phyloP scores from a whole-genome alignment of 1,140 invertebrate species.

The Mizuhopecten yessoensis region DNA sequence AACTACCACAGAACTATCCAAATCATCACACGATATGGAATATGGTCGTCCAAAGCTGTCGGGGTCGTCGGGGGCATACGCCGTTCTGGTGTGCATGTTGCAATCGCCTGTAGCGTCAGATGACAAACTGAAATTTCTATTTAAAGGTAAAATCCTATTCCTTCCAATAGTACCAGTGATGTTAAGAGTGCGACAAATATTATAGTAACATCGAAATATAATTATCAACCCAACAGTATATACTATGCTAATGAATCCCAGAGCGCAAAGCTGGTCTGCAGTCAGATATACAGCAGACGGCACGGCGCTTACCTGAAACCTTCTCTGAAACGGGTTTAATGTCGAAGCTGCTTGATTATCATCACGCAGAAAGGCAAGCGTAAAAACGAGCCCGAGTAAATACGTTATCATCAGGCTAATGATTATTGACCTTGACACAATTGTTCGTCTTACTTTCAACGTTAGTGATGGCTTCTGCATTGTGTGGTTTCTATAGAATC shows the following conservation, averaged over 20 bases:
- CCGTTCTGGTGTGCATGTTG: neutral
- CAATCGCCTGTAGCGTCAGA: conserved; percentile 58
- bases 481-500: conserved; percentile 71
- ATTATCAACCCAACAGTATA: conserved; percentile 61
- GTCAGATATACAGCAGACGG: neutral
- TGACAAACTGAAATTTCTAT: conserved; percentile 53
- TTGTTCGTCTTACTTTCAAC: conserved; percentile 60
- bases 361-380: conserved; percentile 62
- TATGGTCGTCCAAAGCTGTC: conserved; percentile 46
- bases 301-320: conserved; percentile 45
- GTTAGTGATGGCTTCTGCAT: conserved; percentile 68
- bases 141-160: conserved; percentile 67
- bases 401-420: conserved; percentile 67
- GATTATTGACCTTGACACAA: conserved; percentile 69
- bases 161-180: conserved; percentile 59
- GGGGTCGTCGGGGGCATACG: neutral
- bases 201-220: conserved; percentile 70
- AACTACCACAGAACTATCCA: conserved; percentile 60
- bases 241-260: conserved; percentile 59
- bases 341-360: conserved; percentile 57
- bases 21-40: conserved; percentile 42
- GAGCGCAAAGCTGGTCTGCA: conserved; percentile 57
- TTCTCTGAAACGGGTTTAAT: conserved; percentile 64
- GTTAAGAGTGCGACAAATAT: conserved; percentile 69
- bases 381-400: conserved; percentile 64